A percentile compares a stretch with the other conserved stretches of the same genome.
Conservation (phyloP, 2,797 vertebrate genomes). For the Meda fulgida region DNA sequence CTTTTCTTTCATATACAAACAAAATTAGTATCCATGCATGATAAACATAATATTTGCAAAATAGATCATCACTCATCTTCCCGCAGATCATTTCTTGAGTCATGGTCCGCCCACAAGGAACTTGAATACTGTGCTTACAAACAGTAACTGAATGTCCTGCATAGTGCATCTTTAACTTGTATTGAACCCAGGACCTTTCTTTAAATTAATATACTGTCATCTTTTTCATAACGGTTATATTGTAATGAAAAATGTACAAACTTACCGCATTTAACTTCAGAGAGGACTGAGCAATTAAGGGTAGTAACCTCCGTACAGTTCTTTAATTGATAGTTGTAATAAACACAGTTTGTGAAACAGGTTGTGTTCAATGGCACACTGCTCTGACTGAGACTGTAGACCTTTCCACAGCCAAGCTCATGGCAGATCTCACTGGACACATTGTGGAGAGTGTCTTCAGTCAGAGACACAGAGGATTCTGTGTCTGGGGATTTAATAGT, state of each 20-base stretch:
- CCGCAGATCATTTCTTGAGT: neutral
- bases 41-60: neutral
- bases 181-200: neutral
- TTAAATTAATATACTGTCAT: neutral
- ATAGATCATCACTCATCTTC: neutral
- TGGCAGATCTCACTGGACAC: slow-evolving; percentile 44
- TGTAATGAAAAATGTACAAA: neutral
- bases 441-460: neutral
- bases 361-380: neutral
- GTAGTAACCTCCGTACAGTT: slow-evolving; percentile 41
- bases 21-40: neutral
- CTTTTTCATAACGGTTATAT: neutral
- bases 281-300: slow-evolving; percentile 18
- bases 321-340: slow-evolving; percentile 41
- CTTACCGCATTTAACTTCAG: slow-evolving; percentile 43
- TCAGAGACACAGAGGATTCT: slow-evolving; percentile 9
- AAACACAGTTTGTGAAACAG: slow-evolving; percentile 49
- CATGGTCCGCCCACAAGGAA: neutral
- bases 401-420: slow-evolving; percentile 34
- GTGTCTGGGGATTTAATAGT: slow-evolving; percentile 17
- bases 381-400: neutral
- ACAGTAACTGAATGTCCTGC: neutral
- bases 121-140: no score
- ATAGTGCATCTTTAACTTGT: neutral
- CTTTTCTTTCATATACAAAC: no score